Conservation (phyloP, 2,797 vertebrate species). For the Pelochelys cantorii region DNA sequence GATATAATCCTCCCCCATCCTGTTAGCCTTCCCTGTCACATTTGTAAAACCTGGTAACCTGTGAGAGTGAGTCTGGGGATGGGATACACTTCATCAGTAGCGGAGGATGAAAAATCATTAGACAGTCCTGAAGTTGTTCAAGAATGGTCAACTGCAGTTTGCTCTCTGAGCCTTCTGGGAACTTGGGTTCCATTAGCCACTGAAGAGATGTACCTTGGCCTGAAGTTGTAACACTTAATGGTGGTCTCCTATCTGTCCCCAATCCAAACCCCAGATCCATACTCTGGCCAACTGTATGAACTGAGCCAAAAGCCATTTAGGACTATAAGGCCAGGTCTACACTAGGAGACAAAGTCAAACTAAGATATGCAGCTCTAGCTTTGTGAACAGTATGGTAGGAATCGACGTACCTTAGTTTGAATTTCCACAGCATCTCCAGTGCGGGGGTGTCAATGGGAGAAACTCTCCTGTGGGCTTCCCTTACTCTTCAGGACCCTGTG, state of each 20-base stretch:
- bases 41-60: background rate
- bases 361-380: too few species aligned
- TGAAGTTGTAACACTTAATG: background rate
- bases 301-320: background rate
- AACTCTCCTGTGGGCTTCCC: too few species aligned
- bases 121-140: background rate
- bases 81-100: background rate
- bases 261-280: background rate
- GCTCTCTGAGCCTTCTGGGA: background rate
- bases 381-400: too few species aligned
- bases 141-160: background rate
- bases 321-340: too few species aligned
- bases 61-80: background rate
- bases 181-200: background rate
- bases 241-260: background rate
- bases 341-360: too few species aligned
- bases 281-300: background rate
- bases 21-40: background rate
- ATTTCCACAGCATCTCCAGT: too few species aligned
- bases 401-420: too few species aligned
- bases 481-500: too few species aligned
- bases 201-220: background rate
- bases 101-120: background rate
- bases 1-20: background rate
- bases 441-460: too few species aligned